phyloP scores from a whole-genome alignment of 1,140 invertebrate species.

The Drosophila dunni region DNA sequence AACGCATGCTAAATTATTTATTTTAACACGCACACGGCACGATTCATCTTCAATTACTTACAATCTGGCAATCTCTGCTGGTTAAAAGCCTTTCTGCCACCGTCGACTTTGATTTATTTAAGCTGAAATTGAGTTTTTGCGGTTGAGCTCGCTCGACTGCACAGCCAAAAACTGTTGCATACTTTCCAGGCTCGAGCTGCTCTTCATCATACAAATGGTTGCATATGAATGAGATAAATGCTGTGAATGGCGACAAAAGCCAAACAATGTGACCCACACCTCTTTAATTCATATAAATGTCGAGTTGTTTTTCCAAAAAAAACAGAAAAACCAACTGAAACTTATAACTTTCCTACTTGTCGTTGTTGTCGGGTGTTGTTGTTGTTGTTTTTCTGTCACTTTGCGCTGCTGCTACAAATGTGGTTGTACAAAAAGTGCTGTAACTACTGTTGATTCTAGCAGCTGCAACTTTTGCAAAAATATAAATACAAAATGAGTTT shows the following conservation, averaged over 20 bases:
- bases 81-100: neutral
- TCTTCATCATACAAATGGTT: neutral
- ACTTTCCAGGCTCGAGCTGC: neutral
- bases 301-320: conserved; percentile 10
- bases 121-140: conserved; percentile 38
- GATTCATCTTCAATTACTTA: conserved; percentile 23
- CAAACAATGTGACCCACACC: conserved; percentile 8
- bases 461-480: conserved; percentile 42
- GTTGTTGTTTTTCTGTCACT: conserved; percentile 29
- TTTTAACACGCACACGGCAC: conserved; percentile 29
- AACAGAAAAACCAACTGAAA: conserved; percentile 19
- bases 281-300: conserved; percentile 34
- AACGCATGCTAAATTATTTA: conserved; percentile 53
- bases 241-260: conserved; percentile 3
- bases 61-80: conserved; percentile 29
- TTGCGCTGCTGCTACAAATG: conserved; percentile 37
- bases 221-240: conserved; percentile 19
- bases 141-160: neutral
- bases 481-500: conserved; percentile 38
- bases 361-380: conserved; percentile 11
- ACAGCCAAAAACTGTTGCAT: conserved; percentile 22
- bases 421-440: conserved; percentile 21
- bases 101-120: conserved; percentile 34
- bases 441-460: conserved; percentile 46
- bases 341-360: conserved; percentile 17